Conservation (phyloP, 2,113 vertebrate species). For the Muntiacus reevesi region DNA sequence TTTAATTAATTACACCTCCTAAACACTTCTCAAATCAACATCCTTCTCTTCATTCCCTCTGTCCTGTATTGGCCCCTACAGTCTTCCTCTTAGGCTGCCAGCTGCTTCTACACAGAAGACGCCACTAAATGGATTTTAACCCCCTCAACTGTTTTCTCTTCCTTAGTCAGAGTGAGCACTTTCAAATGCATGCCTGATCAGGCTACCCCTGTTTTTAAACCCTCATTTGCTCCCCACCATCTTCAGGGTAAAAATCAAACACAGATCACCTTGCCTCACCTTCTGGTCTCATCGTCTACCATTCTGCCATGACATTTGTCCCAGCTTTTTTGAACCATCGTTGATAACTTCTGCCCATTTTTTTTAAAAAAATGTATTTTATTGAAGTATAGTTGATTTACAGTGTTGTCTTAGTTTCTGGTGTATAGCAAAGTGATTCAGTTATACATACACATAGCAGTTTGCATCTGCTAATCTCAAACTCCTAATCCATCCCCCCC, state of each 20-base stretch:
- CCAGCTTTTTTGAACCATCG: not conserved
- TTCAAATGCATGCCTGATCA: not conserved
- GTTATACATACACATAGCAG: not conserved
- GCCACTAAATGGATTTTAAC: not conserved
- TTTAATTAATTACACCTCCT: not conserved
- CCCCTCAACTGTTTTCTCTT: not conserved
- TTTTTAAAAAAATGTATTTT: not conserved
- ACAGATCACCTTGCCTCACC: too few species aligned
- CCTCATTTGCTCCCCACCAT: not conserved
- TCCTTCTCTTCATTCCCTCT: not conserved
- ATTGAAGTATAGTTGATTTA: not conserved
- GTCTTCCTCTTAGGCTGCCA: not conserved
- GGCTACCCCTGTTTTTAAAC: not conserved
- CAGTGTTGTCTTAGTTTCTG: not conserved
- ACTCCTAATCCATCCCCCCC: not conserved
- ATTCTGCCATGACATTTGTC: not conserved
- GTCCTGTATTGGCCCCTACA: not conserved
- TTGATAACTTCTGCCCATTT: not conserved
- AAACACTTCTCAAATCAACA: not conserved
- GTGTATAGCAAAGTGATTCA: not conserved
- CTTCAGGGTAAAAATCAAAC: not conserved
- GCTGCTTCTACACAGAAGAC: not conserved
- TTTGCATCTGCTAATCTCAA: not conserved
- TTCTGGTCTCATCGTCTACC: not conserved
- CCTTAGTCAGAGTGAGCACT: not conserved